Evolutionary conservation across 2,113 vertebrate species (phyloP).

Genomic region (Telmatochromis sp.): DNA sequence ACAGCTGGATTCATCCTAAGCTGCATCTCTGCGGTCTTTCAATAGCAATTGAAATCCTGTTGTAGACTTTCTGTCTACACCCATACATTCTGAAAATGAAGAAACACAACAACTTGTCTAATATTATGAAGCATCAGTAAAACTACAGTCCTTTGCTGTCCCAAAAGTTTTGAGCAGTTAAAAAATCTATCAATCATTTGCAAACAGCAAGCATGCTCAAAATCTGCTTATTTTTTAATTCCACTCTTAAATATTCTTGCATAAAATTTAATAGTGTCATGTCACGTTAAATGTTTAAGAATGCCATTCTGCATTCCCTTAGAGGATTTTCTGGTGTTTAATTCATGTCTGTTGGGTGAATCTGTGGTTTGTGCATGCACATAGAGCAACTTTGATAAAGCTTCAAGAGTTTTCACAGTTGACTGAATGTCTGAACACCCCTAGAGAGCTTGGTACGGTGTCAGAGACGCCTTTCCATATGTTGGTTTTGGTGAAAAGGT

Average conservation of each 20-base stretch:
- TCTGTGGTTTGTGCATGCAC: not conserved
- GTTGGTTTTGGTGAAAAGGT: not conserved
- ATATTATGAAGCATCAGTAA: not conserved
- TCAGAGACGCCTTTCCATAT: not conserved
- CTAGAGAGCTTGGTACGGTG: not conserved
- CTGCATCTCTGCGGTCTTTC: not conserved
- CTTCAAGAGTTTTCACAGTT: not conserved
- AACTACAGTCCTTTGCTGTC: not conserved
- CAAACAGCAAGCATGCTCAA: not conserved
- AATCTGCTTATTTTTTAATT: not conserved
- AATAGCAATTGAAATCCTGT: not conserved
- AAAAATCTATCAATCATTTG: not conserved
- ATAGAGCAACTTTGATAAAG: not conserved
- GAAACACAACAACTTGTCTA: not conserved
- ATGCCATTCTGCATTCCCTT: not conserved
- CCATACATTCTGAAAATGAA: not conserved
- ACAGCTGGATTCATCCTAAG: conserved; percentile 4
- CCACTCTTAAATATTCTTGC: not conserved
- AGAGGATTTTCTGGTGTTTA: not conserved
- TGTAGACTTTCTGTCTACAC: not conserved
- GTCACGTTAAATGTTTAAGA: not conserved
- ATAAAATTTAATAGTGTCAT: not conserved
- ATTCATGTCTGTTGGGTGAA: not conserved
- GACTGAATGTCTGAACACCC: not conserved
- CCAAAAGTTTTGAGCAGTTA: not conserved